A percentile compares a stretch with the other conserved stretches of the same genome.
These are phyloP conservation scores for Eueremaeus valkanovi DNA, from an alignment of 2,888 invertebrate species.

Conservation along the genomic window DNA sequence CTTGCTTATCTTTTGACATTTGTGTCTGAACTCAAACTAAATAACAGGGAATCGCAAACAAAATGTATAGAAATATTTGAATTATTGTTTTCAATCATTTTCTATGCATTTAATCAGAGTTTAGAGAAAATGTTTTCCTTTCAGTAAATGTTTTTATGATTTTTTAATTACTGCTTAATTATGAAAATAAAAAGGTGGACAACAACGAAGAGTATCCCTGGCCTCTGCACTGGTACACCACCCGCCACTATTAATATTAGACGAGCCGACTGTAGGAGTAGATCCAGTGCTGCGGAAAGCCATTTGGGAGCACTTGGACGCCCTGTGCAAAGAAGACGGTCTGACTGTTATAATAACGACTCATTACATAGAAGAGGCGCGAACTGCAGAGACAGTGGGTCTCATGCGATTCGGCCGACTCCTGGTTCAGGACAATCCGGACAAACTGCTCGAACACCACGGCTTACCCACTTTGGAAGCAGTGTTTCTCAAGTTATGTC, in stretches of 20 bases:
- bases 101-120: too few species aligned
- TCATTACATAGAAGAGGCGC: slow-evolving; percentile 91
- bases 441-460: slow-evolving; percentile 58
- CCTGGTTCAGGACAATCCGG: slow-evolving; percentile 86
- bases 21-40: too few species aligned
- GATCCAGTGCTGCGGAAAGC: slow-evolving; percentile 70
- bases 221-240: slow-evolving; percentile 89
- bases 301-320: slow-evolving; percentile 54
- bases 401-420: slow-evolving; percentile 87
- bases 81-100: too few species aligned
- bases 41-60: too few species aligned
- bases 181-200: slow-evolving; percentile 64
- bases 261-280: slow-evolving; percentile 89
- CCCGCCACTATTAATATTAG: slow-evolving; percentile 82
- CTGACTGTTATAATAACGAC: slow-evolving; percentile 61
- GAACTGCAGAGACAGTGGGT: slow-evolving; percentile 52
- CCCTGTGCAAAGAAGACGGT: slow-evolving; percentile 50
- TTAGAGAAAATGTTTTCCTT: too few species aligned
- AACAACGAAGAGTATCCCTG: slow-evolving; percentile 84
- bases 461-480: slow-evolving; percentile 66
- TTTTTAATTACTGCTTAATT: not conserved
- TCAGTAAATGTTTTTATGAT: not conserved
- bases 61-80: too few species aligned
- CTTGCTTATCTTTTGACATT: not conserved
- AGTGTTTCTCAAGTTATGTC: slow-evolving; percentile 76